Conservation (phyloP, 1,140 invertebrate genomes). For the Habropoda laboriosa region DNA sequence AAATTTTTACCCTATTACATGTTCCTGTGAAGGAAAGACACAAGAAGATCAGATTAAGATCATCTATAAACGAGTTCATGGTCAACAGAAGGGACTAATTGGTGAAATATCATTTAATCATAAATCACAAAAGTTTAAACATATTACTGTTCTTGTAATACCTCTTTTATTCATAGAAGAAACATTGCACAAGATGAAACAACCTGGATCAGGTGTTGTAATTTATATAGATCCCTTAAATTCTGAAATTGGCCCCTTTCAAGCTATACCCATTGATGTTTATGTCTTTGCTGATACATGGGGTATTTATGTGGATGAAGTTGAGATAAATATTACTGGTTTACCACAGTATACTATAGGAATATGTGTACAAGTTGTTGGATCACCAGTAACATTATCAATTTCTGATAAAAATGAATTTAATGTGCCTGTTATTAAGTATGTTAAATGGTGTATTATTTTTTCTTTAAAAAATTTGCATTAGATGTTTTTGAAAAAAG, state of each 20-base stretch:
- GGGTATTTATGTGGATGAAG: slow-evolving; percentile 77
- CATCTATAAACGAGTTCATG: slow-evolving; percentile 21
- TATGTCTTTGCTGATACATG: slow-evolving; percentile 77
- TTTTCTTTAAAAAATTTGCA: neutral
- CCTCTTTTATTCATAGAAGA: slow-evolving; percentile 13
- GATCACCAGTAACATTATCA: slow-evolving; percentile 73
- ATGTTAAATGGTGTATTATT: neutral
- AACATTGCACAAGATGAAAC: slow-evolving; percentile 19
- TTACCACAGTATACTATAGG: slow-evolving; percentile 70
- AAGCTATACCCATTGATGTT: slow-evolving; percentile 65
- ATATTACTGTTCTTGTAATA: neutral
- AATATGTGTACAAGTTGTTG: slow-evolving; percentile 73
- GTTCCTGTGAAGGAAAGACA: slow-evolving; percentile 29
- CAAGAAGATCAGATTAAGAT: slow-evolving; percentile 12
- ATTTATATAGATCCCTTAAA: slow-evolving; percentile 43
- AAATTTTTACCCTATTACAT: slow-evolving; percentile 28
- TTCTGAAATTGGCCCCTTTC: slow-evolving; percentile 31
- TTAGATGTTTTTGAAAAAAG: neutral
- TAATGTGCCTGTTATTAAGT: slow-evolving; percentile 68
- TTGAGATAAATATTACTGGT: slow-evolving; percentile 73
- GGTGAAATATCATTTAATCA: neutral
- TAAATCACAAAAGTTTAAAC: neutral
- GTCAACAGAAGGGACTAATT: neutral
- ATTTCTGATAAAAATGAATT: slow-evolving; percentile 62
- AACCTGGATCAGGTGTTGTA: slow-evolving; percentile 21